Conservation (phyloP, 2,797 vertebrate genomes). For the Poeciliopsis turneri region DNA sequence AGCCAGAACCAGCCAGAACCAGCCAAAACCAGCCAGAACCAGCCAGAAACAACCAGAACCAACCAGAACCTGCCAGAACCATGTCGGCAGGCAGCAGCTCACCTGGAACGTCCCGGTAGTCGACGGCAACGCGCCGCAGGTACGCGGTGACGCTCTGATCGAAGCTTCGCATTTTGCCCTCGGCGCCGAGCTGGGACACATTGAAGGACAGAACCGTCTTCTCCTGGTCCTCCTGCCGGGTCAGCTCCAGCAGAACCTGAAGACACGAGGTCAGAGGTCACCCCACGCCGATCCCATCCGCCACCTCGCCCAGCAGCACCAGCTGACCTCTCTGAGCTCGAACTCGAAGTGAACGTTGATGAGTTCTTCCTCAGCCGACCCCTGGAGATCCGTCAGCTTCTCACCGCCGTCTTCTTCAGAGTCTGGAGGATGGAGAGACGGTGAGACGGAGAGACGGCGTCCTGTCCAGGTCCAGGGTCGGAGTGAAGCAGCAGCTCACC, state of each 20-base stretch:
- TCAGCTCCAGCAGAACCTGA: conserved; percentile 92
- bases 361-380: conserved; percentile 82
- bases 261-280: neutral
- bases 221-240: conserved; percentile 84
- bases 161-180: conserved; percentile 86
- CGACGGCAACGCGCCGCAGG: conserved; percentile 86
- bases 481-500: conserved; percentile 69
- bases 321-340: conserved; percentile 89
- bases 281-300: too few species aligned
- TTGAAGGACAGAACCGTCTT: conserved; percentile 85
- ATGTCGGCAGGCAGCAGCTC: neutral
- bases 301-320: neutral
- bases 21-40: too few species aligned
- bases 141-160: conserved; percentile 86
- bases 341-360: conserved; percentile 89
- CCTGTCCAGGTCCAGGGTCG: neutral
- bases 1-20: too few species aligned
- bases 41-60: too few species aligned
- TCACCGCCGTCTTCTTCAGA: conserved; percentile 90
- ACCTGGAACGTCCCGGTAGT: conserved; percentile 89
- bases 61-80: too few species aligned
- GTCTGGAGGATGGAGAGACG: conserved; percentile 68
- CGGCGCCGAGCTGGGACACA: conserved; percentile 88
- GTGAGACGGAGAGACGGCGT: neutral
- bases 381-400: conserved; percentile 64